Conservation (phyloP, 2,113 vertebrate genomes). For the Cryptotis parvus region DNA sequence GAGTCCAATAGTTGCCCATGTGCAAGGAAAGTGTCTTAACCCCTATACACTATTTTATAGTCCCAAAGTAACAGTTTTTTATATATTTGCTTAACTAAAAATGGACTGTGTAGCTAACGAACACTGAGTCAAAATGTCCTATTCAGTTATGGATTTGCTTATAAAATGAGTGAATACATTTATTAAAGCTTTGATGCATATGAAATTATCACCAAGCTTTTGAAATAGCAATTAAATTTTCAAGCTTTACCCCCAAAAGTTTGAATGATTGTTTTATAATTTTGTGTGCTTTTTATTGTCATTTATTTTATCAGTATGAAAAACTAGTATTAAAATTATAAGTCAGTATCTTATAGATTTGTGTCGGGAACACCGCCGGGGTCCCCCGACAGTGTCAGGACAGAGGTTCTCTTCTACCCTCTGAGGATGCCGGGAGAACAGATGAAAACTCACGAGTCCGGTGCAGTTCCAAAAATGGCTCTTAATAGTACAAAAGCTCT, state of each 20-base stretch:
- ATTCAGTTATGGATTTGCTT: neutral
- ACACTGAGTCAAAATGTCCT: neutral
- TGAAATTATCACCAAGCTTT: slow-evolving; percentile 11
- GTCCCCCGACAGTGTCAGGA: too few relatives aligned
- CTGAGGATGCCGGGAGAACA: too few relatives aligned
- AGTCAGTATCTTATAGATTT: too few relatives aligned
- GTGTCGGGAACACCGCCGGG: too few relatives aligned
- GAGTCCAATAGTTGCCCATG: too few relatives aligned
- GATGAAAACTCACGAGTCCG: too few relatives aligned
- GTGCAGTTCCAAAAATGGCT: too few relatives aligned
- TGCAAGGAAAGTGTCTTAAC: neutral
- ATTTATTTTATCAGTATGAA: neutral
- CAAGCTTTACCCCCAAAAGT: neutral
- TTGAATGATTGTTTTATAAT: slow-evolving; percentile 18
- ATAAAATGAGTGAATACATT: neutral
- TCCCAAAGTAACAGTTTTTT: neutral
- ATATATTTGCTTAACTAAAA: neutral
- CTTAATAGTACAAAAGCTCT: too few relatives aligned
- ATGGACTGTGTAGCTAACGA: neutral
- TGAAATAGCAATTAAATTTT: slow-evolving; percentile 17
- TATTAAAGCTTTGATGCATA: neutral
- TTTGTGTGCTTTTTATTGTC: slow-evolving; percentile 14
- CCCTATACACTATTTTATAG: neutral
- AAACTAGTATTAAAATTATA: neutral
- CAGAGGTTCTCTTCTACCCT: too few relatives aligned